phyloP scores from a whole-genome alignment of 37 sponge, comb jelly and placozoan genomes.

The Crambe crambe region DNA sequence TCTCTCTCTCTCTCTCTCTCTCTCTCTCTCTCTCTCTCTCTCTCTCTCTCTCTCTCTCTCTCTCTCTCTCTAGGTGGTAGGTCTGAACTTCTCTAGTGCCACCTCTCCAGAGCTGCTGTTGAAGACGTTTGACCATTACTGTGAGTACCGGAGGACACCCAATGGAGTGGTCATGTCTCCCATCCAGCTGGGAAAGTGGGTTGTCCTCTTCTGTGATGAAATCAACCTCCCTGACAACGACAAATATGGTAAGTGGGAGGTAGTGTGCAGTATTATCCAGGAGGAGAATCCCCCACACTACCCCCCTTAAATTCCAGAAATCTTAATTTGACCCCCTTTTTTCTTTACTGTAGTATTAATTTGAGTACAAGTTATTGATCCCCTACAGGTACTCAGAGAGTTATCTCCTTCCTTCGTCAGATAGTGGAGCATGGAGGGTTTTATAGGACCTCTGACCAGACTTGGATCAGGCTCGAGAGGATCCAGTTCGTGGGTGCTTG shows the following conservation, averaged over 20 bases:
- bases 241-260: no score
- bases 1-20: constrained; percentile 11
- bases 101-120: constrained; percentile 96
- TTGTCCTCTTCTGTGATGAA: constrained; percentile 99
- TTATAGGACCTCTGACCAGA: constrained; percentile 91
- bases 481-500: constrained; percentile 99
- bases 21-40: not conserved
- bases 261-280: constrained; percentile 7
- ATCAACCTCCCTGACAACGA: constrained; percentile 95
- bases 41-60: not conserved
- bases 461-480: constrained; percentile 90
- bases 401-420: constrained; percentile 96
- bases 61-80: constrained; percentile 79
- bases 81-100: constrained; percentile 97
- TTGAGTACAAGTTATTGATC: no score
- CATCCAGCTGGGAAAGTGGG: constrained; percentile 95
- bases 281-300: no score
- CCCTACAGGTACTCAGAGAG: constrained; percentile 87
- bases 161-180: constrained; percentile 97
- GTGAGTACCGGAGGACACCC: constrained; percentile 96
- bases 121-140: constrained; percentile 99
- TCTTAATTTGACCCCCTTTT: not conserved
- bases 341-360: no score
- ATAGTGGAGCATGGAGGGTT: constrained; percentile 97
- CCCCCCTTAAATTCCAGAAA: no score